Conservation (phyloP, 2,888 invertebrate genomes). For the Torymus aiolomorphi region DNA sequence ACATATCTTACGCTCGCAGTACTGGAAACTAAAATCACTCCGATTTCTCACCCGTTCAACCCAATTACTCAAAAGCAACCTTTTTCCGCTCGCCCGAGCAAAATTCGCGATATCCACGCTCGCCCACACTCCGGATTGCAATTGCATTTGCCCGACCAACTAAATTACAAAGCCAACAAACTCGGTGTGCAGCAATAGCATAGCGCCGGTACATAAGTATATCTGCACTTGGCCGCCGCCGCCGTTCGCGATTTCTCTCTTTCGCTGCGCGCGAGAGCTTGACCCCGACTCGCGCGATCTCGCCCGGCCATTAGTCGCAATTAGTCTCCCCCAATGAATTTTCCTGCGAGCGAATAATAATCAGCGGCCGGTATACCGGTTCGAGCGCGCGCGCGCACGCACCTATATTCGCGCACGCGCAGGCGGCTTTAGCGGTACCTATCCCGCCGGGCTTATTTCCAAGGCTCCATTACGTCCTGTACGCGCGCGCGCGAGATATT, state of each 20-base stretch:
- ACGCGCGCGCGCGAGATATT: neutral
- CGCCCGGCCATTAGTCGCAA: slow-evolving; percentile 69
- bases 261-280: slow-evolving; percentile 7
- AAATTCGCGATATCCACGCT: no score
- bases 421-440: slow-evolving; percentile 26
- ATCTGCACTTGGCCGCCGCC: neutral
- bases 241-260: slow-evolving; percentile 7
- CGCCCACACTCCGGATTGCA: neutral
- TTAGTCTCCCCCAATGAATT: slow-evolving; percentile 70
- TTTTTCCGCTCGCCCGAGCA: no score
- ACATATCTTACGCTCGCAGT: no score
- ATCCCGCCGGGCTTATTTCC: slow-evolving; percentile 31
- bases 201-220: neutral
- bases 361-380: slow-evolving; percentile 32
- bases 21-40: no score
- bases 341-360: slow-evolving; percentile 63
- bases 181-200: neutral
- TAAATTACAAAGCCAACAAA: slow-evolving; percentile 18
- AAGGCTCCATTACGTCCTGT: slow-evolving; percentile 32
- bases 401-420: neutral
- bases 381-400: neutral
- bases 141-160: slow-evolving; percentile 5
- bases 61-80: no score
- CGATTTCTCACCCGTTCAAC: neutral
- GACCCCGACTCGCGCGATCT: slow-evolving; percentile 43